phyloP scores from a whole-genome alignment of 2,888 invertebrate species.

The Aradus depressus region DNA sequence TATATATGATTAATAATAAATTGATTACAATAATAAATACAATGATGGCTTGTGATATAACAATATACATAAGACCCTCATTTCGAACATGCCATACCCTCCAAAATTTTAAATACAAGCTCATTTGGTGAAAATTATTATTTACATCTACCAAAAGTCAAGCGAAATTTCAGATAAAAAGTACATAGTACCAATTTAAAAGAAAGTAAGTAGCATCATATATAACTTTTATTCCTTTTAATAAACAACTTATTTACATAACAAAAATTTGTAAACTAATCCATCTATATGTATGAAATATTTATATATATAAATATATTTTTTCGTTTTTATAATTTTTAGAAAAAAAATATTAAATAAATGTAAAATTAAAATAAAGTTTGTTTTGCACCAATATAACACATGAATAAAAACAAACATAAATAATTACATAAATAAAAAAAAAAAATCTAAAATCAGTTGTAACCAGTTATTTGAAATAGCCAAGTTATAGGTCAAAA shows the following conservation, averaged over 20 bases:
- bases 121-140: conserved; percentile 13
- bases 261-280: no score
- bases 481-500: conserved; percentile 9
- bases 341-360: no score
- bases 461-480: conserved; percentile 3
- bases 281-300: no score
- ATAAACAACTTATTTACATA: background rate
- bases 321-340: conserved; percentile 4
- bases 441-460: conserved; percentile 4
- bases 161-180: conserved; percentile 10
- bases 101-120: conserved; percentile 11
- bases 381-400: no score
- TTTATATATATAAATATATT: no score
- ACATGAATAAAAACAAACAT: background rate
- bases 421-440: conserved; percentile 5
- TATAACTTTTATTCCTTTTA: background rate
- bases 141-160: conserved; percentile 14
- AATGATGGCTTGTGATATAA: conserved; percentile 15
- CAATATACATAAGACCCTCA: conserved; percentile 17
- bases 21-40: conserved; percentile 11
- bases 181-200: conserved; percentile 5
- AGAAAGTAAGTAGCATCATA: no score
- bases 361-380: no score
- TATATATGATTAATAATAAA: conserved; percentile 16
- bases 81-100: conserved; percentile 10